Evolutionary conservation across 2,113 vertebrate genomes (phyloP), one percentile per base, ranked within the genome.

Genomic region (Stigmatopora nigra): DNA sequence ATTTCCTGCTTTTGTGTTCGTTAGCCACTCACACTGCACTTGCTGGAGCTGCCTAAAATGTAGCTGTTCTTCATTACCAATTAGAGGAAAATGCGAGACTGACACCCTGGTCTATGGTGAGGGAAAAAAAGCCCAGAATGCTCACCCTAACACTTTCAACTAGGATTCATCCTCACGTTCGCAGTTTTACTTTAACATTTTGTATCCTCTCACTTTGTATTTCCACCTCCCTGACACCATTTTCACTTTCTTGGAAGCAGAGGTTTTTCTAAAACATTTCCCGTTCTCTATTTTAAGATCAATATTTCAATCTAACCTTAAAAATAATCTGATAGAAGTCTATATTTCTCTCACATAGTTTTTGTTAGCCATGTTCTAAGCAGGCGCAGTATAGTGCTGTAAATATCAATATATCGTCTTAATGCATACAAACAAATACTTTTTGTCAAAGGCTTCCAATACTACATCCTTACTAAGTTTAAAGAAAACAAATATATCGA

Each of bases 11-110:
- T 60, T 71, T 78, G 69, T 65, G 47, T 74, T 65, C 56, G 5
- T 64, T 72, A 58, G 68, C 82, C 84, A 83, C 84, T 79, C 81
- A 72, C 67, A 35, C 68, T 45, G 64, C 36, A 64, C 81, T 73
- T 78, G 80, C 80, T 86, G 77, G 71, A 78, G 51, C 51, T 11
- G 53, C 53, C 78, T 78, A 53, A 38, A 72, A 63, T 64, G 71
- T 81, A 85, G 79, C 82, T 77, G 82, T 64, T 71, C 68, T 75
- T 84, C 79, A 81, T 86, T 81, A 81, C 78, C 73, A 86, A 84
- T 87, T 80, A 83, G 68, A 71, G 51, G 57, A 73, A 82, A 56
- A 59, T 47, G 72, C 16, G 70, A 67, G 75, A 72, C 41, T 1
- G 7, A 22, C 60, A 38, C 59, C 67, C 69, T 70, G 72, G 63